These are phyloP conservation scores for Orchesellides sinensis DNA, from an alignment of 2,888 invertebrate genomes.

Conservation along the genomic window DNA sequence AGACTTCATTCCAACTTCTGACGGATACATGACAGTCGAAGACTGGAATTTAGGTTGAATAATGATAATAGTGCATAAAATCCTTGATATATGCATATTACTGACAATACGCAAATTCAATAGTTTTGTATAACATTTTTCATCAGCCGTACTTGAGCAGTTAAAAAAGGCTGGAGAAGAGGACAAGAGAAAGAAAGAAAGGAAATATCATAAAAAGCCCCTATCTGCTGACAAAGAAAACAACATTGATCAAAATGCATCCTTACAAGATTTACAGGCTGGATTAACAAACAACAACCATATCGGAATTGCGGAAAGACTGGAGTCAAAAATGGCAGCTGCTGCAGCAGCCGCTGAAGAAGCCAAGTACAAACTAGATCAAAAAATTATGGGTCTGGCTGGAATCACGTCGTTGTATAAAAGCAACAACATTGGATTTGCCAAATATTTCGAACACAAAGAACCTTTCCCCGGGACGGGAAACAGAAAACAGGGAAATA, in stretches of 20 bases:
- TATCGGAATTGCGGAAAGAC: no score
- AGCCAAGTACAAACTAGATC: slow-evolving; percentile 25
- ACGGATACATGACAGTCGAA: slow-evolving; percentile 35
- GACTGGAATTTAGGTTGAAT: slow-evolving; percentile 30
- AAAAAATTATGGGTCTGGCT: slow-evolving; percentile 41
- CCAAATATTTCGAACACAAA: slow-evolving; percentile 45
- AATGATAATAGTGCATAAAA: background rate
- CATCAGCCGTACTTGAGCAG: slow-evolving; percentile 50
- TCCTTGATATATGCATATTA: background rate
- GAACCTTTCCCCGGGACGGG: background rate
- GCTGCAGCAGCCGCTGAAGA: slow-evolving; percentile 27
- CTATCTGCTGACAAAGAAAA: background rate
- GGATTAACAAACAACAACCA: no score
- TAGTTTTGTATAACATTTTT: background rate
- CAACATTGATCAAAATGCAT: background rate
- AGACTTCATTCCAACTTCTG: slow-evolving; percentile 29
- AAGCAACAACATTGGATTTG: slow-evolving; percentile 41
- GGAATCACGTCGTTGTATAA: slow-evolving; percentile 41
- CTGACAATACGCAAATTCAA: background rate
- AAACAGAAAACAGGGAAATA: background rate
- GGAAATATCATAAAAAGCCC: slow-evolving; percentile 10
- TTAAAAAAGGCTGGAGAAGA: slow-evolving; percentile 35
- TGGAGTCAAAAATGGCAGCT: slow-evolving; percentile 24
- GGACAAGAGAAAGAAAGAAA: slow-evolving; percentile 6
- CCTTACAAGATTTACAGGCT: no score